Percentiles rank a stretch among this genome's conserved stretches.
phyloP scores from a whole-genome alignment of 64 coral and sea anemone species.

The Orbicella faveolata region DNA sequence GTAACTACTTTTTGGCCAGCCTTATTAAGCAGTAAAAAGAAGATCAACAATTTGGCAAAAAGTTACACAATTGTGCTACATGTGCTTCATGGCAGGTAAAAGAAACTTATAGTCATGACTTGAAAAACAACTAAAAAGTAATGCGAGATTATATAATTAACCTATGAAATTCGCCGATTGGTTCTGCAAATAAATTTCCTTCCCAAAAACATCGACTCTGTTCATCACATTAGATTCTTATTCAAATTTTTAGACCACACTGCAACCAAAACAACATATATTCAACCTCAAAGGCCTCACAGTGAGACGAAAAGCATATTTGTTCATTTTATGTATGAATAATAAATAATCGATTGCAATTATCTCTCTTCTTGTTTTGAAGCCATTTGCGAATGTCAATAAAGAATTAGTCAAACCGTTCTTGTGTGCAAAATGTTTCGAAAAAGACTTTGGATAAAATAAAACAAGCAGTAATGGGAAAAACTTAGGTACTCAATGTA shows the following conservation, averaged over 20 bases:
- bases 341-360: constrained; percentile 43
- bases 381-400: constrained; percentile 33
- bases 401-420: constrained; percentile 8
- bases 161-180: too few species aligned
- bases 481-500: not conserved
- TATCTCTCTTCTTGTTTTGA: constrained; percentile 28
- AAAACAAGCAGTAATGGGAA: not conserved
- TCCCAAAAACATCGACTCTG: not conserved
- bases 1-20: too few species aligned
- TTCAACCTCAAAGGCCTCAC: constrained; percentile 17
- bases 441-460: not conserved
- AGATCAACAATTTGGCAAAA: too few species aligned
- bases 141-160: too few species aligned
- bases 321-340: constrained; percentile 39
- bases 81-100: too few species aligned
- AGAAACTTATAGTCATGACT: too few species aligned
- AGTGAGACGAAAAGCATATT: constrained; percentile 4
- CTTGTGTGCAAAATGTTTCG: not conserved
- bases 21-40: too few species aligned
- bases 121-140: too few species aligned
- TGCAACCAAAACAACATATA: not conserved
- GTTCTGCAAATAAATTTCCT: too few species aligned
- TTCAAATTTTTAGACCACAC: constrained; percentile 12
- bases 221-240: not conserved
- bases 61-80: too few species aligned